Conservation (phyloP, 2,888 invertebrate genomes). For the Nesidiocoris tenuis region DNA sequence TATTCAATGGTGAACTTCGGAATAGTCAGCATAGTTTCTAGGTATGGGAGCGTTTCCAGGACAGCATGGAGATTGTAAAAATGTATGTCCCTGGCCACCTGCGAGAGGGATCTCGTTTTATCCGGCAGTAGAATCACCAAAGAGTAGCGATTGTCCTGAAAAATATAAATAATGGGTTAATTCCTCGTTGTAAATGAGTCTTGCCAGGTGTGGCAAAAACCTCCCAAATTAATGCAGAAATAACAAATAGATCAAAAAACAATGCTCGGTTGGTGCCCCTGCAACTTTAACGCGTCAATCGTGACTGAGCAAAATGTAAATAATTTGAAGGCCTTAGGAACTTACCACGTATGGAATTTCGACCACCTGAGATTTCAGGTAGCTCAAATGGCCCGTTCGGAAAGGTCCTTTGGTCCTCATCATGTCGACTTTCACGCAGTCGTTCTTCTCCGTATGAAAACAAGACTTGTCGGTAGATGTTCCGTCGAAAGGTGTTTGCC, state of each 20-base stretch:
- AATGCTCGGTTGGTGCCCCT: too few species aligned
- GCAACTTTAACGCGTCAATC: too few species aligned
- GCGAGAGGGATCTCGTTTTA: conserved; percentile 55
- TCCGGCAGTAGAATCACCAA: conserved; percentile 65
- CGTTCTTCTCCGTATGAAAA: conserved; percentile 64
- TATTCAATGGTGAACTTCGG: conserved; percentile 65
- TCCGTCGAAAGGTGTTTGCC: conserved; percentile 67
- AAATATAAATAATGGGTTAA: conserved; percentile 25
- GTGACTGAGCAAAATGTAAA: neutral
- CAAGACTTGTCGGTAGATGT: conserved; percentile 59
- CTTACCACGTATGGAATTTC: conserved; percentile 72
- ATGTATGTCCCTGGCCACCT: conserved; percentile 61
- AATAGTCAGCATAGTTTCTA: conserved; percentile 60
- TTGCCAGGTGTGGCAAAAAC: too few species aligned
- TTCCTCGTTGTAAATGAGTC: too few species aligned
- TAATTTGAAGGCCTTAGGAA: neutral
- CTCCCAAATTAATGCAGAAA: too few species aligned
- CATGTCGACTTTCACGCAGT: conserved; percentile 64
- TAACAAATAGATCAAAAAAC: too few species aligned
- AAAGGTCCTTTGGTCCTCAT: conserved; percentile 67
- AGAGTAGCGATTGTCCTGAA: conserved; percentile 63
- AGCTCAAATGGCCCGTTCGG: conserved; percentile 62
- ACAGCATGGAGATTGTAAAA: conserved; percentile 60
- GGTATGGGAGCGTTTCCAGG: conserved; percentile 56
- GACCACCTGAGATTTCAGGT: conserved; percentile 67